Conservation (phyloP, 2,888 invertebrate species). For the Flexamia atlantica region DNA sequence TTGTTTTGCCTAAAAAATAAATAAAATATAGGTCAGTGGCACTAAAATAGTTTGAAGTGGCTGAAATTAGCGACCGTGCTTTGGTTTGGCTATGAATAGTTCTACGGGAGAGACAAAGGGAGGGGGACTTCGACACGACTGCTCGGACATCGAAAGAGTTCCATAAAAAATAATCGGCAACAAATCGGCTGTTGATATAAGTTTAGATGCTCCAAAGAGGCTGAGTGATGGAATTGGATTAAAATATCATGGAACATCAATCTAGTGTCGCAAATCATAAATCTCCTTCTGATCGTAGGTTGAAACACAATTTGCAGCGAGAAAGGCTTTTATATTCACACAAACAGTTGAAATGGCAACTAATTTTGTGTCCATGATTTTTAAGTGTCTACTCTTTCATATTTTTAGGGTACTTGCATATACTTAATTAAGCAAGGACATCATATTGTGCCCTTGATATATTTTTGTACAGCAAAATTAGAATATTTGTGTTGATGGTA, state of each 20-base stretch:
- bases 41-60: slow-evolving; percentile 57
- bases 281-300: too few relatives aligned
- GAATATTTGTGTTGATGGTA: too few relatives aligned
- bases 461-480: too few relatives aligned
- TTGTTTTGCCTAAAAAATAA: slow-evolving; percentile 24
- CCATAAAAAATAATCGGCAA: not conserved
- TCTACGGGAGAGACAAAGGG: slow-evolving; percentile 8
- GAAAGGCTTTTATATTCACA: too few relatives aligned
- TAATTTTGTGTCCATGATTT: too few relatives aligned
- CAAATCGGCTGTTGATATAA: slow-evolving; percentile 18
- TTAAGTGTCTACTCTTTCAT: too few relatives aligned
- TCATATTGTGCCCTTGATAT: too few relatives aligned
- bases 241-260: slow-evolving; percentile 2
- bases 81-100: slow-evolving; percentile 46
- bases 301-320: too few relatives aligned
- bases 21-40: slow-evolving; percentile 56
- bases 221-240: not conserved
- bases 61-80: slow-evolving; percentile 43
- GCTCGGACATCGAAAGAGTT: slow-evolving; percentile 9
- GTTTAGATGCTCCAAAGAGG: not conserved
- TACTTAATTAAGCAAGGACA: too few relatives aligned
- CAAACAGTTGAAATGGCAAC: too few relatives aligned
- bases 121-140: not conserved
- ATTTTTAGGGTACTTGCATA: too few relatives aligned
- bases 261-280: not conserved